These are phyloP conservation scores for Drosophila nannoptera DNA, from an alignment of 1,140 invertebrate species.

Conservation along the genomic window DNA sequence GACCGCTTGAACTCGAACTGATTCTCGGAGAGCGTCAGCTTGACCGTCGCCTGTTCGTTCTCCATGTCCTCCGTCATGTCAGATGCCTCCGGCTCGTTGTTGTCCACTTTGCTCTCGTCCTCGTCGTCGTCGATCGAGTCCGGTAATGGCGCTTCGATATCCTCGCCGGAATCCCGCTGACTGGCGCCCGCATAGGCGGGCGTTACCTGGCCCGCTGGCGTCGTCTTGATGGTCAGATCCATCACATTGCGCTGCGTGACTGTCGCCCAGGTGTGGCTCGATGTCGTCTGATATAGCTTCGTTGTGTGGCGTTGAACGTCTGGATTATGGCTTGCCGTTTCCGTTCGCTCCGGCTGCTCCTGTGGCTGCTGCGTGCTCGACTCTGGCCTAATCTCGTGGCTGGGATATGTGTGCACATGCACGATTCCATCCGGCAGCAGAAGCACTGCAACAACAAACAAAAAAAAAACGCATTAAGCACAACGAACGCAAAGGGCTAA, in stretches of 20 bases:
- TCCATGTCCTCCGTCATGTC: not conserved
- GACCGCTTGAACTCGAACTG: slow-evolving; percentile 67
- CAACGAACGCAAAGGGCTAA: not conserved
- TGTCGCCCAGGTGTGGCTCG: slow-evolving; percentile 56
- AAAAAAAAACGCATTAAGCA: not conserved
- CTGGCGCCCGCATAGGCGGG: slow-evolving; percentile 2
- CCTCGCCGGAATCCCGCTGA: not conserved
- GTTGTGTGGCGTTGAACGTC: slow-evolving; percentile 45
- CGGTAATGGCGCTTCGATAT: slow-evolving; percentile 14
- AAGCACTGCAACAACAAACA: slow-evolving; percentile 48
- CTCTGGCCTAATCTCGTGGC: slow-evolving; percentile 51
- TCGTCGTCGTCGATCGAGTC: slow-evolving; percentile 9
- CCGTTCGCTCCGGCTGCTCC: not conserved
- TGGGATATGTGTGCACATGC: slow-evolving; percentile 73
- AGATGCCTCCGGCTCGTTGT: not conserved
- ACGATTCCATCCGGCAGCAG: slow-evolving; percentile 48
- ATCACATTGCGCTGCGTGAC: slow-evolving; percentile 59
- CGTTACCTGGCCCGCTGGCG: slow-evolving; percentile 14
- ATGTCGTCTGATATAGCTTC: slow-evolving; percentile 66
- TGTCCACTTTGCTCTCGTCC: slow-evolving; percentile 2
- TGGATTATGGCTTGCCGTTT: not conserved
- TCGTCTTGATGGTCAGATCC: slow-evolving; percentile 55
- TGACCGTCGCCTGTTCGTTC: not conserved
- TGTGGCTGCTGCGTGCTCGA: slow-evolving; percentile 10
- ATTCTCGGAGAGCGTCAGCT: slow-evolving; percentile 22